phyloP scores from a whole-genome alignment of 2,797 vertebrate species.

The Onychomys leucogaster region DNA sequence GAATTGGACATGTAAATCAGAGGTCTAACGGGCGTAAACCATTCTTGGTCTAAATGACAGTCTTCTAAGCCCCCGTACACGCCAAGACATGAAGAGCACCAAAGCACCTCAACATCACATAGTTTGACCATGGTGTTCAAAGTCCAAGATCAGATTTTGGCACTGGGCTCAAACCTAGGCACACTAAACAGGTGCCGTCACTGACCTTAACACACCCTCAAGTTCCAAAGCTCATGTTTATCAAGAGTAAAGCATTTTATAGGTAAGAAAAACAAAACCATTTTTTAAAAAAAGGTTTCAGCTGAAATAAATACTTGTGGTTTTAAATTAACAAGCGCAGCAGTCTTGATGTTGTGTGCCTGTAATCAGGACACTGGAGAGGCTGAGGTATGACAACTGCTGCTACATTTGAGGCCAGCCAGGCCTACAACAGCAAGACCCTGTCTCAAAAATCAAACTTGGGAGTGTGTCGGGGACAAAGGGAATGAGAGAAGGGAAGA shows the following conservation, averaged over 20 bases:
- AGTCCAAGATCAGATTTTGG: not conserved
- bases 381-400: not conserved
- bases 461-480: not conserved
- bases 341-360: not conserved
- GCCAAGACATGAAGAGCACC: not conserved
- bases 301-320: constrained; percentile 38
- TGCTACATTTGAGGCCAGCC: not conserved
- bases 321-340: not conserved
- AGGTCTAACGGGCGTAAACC: not conserved
- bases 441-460: not conserved
- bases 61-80: not conserved
- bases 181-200: not conserved
- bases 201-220: not conserved
- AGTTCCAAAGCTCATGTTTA: constrained; percentile 22
- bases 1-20: not conserved
- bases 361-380: not conserved
- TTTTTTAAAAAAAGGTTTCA: too few species aligned
- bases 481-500: not conserved
- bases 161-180: not conserved
- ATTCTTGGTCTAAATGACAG: constrained; percentile 1
- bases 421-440: not conserved
- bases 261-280: not conserved
- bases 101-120: not conserved
- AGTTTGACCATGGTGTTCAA: not conserved
- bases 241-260: not conserved